phyloP scores from a whole-genome alignment of 2,888 invertebrate species.

The Luperina nickerlii region DNA sequence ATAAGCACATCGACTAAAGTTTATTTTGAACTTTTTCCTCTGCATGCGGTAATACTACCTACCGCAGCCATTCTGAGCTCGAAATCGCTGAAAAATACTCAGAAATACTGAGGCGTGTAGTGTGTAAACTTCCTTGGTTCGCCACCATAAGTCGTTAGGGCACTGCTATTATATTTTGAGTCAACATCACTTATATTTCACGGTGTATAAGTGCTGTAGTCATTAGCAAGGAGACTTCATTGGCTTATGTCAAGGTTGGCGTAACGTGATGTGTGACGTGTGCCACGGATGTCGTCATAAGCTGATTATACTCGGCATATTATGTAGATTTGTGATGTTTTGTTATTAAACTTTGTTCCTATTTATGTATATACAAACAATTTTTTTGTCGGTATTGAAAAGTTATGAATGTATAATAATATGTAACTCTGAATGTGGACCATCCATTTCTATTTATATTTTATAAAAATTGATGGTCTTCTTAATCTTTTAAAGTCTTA shows the following conservation, averaged over 20 bases:
- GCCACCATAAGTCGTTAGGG: constrained; percentile 24
- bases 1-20: constrained; percentile 2
- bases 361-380: constrained; percentile 30
- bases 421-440: background rate
- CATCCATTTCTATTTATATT: background rate
- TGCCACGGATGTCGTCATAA: constrained; percentile 60
- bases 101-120: background rate
- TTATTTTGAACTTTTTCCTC: constrained; percentile 31
- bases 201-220: constrained; percentile 53
- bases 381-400: constrained; percentile 9
- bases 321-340: constrained; percentile 54
- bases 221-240: constrained; percentile 62
- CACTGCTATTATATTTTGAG: constrained; percentile 47
- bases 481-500: background rate
- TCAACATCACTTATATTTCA: constrained; percentile 47
- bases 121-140: constrained; percentile 18
- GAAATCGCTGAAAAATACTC: constrained; percentile 17
- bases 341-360: constrained; percentile 34
- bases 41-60: constrained; percentile 16
- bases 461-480: background rate
- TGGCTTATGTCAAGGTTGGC: constrained; percentile 63
- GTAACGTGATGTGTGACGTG: constrained; percentile 51
- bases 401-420: constrained; percentile 26
- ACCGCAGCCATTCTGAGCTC: constrained; percentile 1
- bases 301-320: constrained; percentile 50